phyloP scores from a whole-genome alignment of 2,113 vertebrate species.

The Dromaius novaehollandiae region DNA sequence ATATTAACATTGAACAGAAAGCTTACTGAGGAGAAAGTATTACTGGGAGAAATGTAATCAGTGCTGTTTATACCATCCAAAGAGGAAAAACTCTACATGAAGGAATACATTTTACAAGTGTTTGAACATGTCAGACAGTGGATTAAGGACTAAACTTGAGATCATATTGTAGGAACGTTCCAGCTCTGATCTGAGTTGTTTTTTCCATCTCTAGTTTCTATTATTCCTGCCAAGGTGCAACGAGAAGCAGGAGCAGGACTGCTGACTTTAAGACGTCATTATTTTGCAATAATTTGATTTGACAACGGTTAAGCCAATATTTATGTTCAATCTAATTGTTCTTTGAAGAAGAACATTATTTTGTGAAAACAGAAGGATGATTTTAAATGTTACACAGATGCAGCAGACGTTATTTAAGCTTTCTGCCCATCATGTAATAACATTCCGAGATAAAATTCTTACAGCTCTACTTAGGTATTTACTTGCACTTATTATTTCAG shows the following conservation, averaged over 20 bases:
- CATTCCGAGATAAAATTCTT: not conserved
- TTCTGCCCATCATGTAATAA: not conserved
- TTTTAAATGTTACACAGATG: not conserved
- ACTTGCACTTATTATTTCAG: not conserved
- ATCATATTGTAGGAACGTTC: not conserved
- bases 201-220: constrained; percentile 9
- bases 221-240: constrained; percentile 4
- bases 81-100: not conserved
- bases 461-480: not conserved
- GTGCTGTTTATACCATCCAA: not conserved
- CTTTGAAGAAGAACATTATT: not conserved
- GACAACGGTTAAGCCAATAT: constrained; percentile 7
- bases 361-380: not conserved
- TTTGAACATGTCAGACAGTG: not conserved
- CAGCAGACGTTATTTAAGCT: constrained; percentile 14
- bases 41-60: not conserved
- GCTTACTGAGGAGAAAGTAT: not conserved
- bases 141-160: not conserved
- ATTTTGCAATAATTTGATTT: constrained; percentile 45
- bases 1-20: not conserved
- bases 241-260: not conserved
- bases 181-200: not conserved
- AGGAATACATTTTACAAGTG: not conserved
- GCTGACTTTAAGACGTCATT: not conserved
- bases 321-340: constrained; percentile 3